phyloP scores from a whole-genome alignment of 2,797 vertebrate species.

The Leuciscus waleckii region DNA sequence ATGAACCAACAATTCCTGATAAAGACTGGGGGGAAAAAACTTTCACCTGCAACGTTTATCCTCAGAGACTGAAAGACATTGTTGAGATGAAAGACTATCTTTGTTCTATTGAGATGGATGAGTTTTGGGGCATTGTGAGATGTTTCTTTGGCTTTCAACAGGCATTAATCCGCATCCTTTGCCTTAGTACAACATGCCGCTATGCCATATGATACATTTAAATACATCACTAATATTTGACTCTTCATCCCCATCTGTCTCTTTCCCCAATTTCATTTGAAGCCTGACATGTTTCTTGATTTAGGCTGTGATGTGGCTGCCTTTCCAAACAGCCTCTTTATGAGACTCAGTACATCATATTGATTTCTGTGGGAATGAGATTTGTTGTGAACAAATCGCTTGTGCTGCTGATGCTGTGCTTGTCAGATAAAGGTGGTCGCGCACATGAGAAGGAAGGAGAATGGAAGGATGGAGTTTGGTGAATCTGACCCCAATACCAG shows the following conservation, averaged over 20 bases:
- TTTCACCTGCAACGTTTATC: conserved; percentile 62
- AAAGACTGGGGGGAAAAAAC: conserved; percentile 40
- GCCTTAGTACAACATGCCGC: conserved; percentile 6
- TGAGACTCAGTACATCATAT: conserved; percentile 70
- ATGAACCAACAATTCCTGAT: conserved; percentile 58
- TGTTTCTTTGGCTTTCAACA: conserved; percentile 65
- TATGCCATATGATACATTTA: conserved; percentile 54
- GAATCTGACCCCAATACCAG: conserved; percentile 8
- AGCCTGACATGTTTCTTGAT: conserved; percentile 74
- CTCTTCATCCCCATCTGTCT: conserved; percentile 50
- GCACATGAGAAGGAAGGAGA: neutral
- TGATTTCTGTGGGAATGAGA: conserved; percentile 78
- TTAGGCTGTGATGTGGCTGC: conserved; percentile 73
- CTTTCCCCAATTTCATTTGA: conserved; percentile 68
- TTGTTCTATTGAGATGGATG: conserved; percentile 65
- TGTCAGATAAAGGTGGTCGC: conserved; percentile 13
- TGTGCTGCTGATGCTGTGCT: conserved; percentile 50
- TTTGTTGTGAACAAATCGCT: conserved; percentile 73
- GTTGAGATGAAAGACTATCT: conserved; percentile 64
- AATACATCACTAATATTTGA: conserved; percentile 52
- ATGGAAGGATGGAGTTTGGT: neutral
- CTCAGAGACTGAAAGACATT: conserved; percentile 59
- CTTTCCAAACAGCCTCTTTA: conserved; percentile 75
- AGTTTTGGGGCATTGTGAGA: conserved; percentile 64
- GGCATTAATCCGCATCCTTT: conserved; percentile 66